These are phyloP conservation scores for Bombus soroeensis DNA, from an alignment of 1,140 invertebrate species.

Conservation along the genomic window DNA sequence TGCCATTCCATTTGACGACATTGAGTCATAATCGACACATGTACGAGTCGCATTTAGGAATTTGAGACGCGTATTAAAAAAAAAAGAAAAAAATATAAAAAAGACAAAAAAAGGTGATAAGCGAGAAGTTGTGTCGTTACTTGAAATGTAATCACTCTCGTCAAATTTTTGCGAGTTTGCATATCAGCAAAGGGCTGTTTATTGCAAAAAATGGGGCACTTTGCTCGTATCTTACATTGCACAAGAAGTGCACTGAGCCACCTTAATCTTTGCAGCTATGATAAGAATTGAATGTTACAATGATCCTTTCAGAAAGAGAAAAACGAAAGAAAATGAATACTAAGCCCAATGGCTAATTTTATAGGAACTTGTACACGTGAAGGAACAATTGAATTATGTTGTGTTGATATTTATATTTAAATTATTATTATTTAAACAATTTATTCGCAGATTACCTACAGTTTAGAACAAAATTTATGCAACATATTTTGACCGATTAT, in stretches of 20 bases:
- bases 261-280: constrained; percentile 30
- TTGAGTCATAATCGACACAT: constrained; percentile 51
- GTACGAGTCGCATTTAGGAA: constrained; percentile 44
- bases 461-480: constrained; percentile 76
- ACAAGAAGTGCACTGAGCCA: constrained; percentile 38
- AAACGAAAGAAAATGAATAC: constrained; percentile 20
- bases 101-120: not conserved
- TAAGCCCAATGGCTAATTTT: constrained; percentile 65
- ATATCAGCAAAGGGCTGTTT: constrained; percentile 43
- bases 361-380: constrained; percentile 66
- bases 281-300: constrained; percentile 8
- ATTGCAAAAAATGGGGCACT: constrained; percentile 4
- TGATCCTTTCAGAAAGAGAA: not conserved
- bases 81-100: not conserved
- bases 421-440: constrained; percentile 77
- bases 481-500: constrained; percentile 78
- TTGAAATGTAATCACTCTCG: constrained; percentile 48
- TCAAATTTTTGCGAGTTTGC: constrained; percentile 47
- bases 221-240: constrained; percentile 37
- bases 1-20: constrained; percentile 69
- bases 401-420: constrained; percentile 79
- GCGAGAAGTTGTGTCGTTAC: constrained; percentile 31
- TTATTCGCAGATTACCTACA: constrained; percentile 74
- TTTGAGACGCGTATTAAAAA: constrained; percentile 16
- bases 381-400: constrained; percentile 69